Evolutionary conservation across 1,140 invertebrate species (phyloP).

Genomic region (Trachymyrmex septentrionalis): DNA sequence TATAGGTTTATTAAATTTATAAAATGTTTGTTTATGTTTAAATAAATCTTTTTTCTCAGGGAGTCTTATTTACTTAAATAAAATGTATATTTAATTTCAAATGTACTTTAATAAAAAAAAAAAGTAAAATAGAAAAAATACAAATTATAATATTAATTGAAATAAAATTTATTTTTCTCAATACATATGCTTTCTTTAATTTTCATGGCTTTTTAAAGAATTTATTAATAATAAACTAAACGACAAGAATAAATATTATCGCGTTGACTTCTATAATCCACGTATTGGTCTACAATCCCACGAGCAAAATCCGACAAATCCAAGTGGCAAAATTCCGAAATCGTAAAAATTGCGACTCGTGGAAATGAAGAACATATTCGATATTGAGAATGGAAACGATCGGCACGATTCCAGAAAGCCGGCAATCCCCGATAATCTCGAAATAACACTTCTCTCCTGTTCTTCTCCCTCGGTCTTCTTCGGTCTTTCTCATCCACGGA

Average conservation of each 20-base stretch:
- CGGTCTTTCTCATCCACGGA: constrained; percentile 58
- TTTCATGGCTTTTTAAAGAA: not conserved
- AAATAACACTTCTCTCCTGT: constrained; percentile 79
- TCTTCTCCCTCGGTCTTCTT: constrained; percentile 37
- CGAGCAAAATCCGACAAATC: not conserved
- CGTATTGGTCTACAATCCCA: not conserved
- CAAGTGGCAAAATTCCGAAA: constrained; percentile 6
- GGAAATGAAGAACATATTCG: constrained; percentile 55
- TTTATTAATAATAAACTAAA: not conserved
- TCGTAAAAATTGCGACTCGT: constrained; percentile 3
- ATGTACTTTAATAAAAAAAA: not conserved
- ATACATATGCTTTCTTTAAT: not conserved
- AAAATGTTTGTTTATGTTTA: not conserved
- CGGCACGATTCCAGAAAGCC: constrained; percentile 81
- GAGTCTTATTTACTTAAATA: not conserved
- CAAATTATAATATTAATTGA: not conserved
- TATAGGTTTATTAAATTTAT: not conserved
- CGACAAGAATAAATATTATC: not conserved
- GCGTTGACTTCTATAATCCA: not conserved
- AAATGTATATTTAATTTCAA: not conserved
- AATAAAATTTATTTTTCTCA: not conserved
- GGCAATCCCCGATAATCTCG: constrained; percentile 82
- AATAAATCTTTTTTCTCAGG: not conserved
- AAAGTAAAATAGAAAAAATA: not conserved
- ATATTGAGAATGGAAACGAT: constrained; percentile 73